These are phyloP conservation scores for Brachypalpus laphriformis DNA, from an alignment of 2,888 invertebrate species.

Conservation along the genomic window DNA sequence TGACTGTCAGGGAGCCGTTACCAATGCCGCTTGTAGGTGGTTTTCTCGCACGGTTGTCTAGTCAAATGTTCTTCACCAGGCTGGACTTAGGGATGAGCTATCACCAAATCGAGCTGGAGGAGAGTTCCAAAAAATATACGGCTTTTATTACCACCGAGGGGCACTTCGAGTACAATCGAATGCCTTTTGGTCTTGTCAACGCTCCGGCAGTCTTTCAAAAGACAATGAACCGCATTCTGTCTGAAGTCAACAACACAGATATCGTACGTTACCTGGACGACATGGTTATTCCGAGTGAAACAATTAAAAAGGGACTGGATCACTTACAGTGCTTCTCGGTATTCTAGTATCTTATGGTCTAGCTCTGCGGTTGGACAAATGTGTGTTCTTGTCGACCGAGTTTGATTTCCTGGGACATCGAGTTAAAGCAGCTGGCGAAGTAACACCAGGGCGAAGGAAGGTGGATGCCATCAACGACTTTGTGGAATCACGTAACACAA, in stretches of 20 bases:
- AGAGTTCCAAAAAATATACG: conserved; percentile 5
- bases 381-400: conserved; percentile 8
- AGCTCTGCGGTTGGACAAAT: conserved; percentile 7
- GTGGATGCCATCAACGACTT: conserved; percentile 10
- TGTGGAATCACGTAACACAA: conserved; percentile 29
- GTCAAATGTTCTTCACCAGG: conserved; percentile 4
- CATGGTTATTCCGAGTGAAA: conserved; percentile 58
- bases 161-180: conserved; percentile 60
- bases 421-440: conserved; percentile 29
- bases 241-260: conserved; percentile 1
- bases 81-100: conserved; percentile 60
- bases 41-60: background rate
- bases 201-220: conserved; percentile 60
- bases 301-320: conserved; percentile 30
- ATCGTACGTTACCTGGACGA: conserved; percentile 58
- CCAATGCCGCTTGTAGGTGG: conserved; percentile 13
- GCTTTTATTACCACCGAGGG: conserved; percentile 27
- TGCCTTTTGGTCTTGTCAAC: conserved; percentile 69
- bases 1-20: background rate
- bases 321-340: background rate
- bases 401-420: conserved; percentile 31
- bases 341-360: background rate
- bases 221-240: conserved; percentile 47
- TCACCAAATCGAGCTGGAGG: conserved; percentile 49
- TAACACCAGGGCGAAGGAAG: conserved; percentile 11